These are phyloP conservation scores for Meloidogyne exigua DNA, from an alignment of 1,140 invertebrate genomes.

Conservation along the genomic window DNA sequence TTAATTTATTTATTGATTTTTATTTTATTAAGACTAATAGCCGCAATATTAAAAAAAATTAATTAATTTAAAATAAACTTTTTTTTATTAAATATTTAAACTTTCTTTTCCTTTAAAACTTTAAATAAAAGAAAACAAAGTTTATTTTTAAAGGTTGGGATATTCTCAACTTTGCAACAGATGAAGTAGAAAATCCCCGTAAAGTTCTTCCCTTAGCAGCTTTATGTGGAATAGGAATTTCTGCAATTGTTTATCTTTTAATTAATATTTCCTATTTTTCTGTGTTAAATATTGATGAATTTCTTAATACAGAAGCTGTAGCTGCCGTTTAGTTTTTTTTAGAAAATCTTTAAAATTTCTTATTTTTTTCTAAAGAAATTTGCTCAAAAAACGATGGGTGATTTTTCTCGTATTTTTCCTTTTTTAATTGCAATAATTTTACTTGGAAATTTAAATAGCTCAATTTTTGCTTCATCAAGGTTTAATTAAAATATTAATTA, in stretches of 20 bases:
- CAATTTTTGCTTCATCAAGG: conserved; percentile 52
- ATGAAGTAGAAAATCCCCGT: conserved; percentile 53
- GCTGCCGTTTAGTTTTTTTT: conserved; percentile 40
- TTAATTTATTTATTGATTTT: too few relatives aligned
- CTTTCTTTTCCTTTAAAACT: too few relatives aligned
- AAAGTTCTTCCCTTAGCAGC: conserved; percentile 50
- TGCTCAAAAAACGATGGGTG: conserved; percentile 44
- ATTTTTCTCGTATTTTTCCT: conserved; percentile 48
- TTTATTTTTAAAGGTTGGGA: conserved; percentile 56
- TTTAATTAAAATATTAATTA: background rate
- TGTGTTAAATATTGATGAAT: conserved; percentile 48
- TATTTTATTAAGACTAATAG: too few relatives aligned
- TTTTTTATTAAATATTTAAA: too few relatives aligned
- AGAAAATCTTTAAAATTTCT: background rate
- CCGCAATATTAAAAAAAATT: too few relatives aligned
- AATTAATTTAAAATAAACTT: too few relatives aligned
- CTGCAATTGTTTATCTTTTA: conserved; percentile 43
- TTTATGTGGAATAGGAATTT: conserved; percentile 45
- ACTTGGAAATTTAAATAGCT: conserved; percentile 54
- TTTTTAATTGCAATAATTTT: conserved; percentile 55
- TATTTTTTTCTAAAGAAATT: conserved; percentile 38
- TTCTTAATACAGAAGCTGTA: conserved; percentile 38
- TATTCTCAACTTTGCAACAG: conserved; percentile 51
- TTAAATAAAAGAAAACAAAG: too few relatives aligned
- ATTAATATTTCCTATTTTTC: conserved; percentile 56